Evolutionary conservation across 53 echinoderm and acorn worm genomes (phyloP).

Genomic region (Echinarachnius parma): DNA sequence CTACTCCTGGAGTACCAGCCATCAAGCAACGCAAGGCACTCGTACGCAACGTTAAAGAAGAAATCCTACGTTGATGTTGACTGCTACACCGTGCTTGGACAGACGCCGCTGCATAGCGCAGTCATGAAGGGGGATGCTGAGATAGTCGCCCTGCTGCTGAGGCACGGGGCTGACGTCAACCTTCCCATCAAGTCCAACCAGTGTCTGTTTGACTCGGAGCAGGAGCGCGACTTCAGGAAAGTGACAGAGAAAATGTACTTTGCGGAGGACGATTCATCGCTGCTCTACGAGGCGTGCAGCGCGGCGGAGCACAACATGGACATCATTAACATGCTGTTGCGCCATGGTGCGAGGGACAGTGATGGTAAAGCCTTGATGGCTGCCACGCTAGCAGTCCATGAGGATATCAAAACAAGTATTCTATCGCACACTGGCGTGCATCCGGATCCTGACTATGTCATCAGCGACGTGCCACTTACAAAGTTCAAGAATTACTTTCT

Average conservation of each 20-base stretch:
- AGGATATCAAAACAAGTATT: slow-evolving; percentile 72
- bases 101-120: slow-evolving; percentile 82
- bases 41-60: slow-evolving; percentile 46
- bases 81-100: slow-evolving; percentile 83
- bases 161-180: slow-evolving; percentile 85
- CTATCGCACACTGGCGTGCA: slow-evolving; percentile 87
- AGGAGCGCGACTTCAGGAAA: slow-evolving; percentile 32
- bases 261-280: slow-evolving; percentile 59
- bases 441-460: slow-evolving; percentile 77
- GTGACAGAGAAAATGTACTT: slow-evolving; percentile 69
- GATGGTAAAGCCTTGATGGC: slow-evolving; percentile 77
- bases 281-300: slow-evolving; percentile 85
- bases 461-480: slow-evolving; percentile 58
- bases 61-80: slow-evolving; percentile 75
- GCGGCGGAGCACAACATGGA: slow-evolving; percentile 74
- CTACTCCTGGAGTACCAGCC: slow-evolving; percentile 83
- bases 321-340: slow-evolving; percentile 73
- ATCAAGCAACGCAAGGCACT: slow-evolving; percentile 35
- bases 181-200: slow-evolving; percentile 73
- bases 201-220: slow-evolving; percentile 57
- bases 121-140: slow-evolving; percentile 77
- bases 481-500: slow-evolving; percentile 60
- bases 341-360: slow-evolving; percentile 81
- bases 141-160: slow-evolving; percentile 72
- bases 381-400: slow-evolving; percentile 65